These are phyloP conservation scores for Xestoiulus laeticollis DNA, from an alignment of 2,888 invertebrate species.

Conservation along the genomic window DNA sequence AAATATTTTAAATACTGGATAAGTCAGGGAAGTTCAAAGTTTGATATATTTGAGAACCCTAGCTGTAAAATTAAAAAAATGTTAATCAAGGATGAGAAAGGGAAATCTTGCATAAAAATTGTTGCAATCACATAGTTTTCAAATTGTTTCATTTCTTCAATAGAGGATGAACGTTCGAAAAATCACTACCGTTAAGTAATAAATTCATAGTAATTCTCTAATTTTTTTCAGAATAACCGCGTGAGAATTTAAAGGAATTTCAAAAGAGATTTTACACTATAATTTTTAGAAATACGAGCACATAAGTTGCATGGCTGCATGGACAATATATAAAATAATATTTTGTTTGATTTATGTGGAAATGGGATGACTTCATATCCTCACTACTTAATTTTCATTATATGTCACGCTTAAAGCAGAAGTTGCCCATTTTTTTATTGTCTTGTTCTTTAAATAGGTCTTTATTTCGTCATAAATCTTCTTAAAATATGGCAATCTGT, in stretches of 20 bases:
- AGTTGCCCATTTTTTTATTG: background rate
- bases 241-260: background rate
- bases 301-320: too few relatives aligned
- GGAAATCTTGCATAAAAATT: too few relatives aligned
- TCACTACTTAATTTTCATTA: background rate
- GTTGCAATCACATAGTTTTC: too few relatives aligned
- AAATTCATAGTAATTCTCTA: background rate
- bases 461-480: conserved; percentile 3
- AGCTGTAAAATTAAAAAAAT: too few relatives aligned
- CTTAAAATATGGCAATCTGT: conserved; percentile 3
- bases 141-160: background rate
- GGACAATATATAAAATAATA: background rate
- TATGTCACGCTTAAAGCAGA: background rate
- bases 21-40: too few relatives aligned
- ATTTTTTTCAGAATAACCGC: background rate
- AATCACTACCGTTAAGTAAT: background rate
- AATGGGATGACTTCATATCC: background rate
- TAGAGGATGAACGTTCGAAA: background rate
- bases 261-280: background rate
- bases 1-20: too few relatives aligned
- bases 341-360: background rate
- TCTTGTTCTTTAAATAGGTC: background rate
- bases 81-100: too few relatives aligned
- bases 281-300: background rate
- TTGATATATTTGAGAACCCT: too few relatives aligned